Evolutionary conservation across 2,797 vertebrate species (phyloP), one percentile per base, ranked within the genome.

Genomic region (Thaleichthys pacificus): DNA sequence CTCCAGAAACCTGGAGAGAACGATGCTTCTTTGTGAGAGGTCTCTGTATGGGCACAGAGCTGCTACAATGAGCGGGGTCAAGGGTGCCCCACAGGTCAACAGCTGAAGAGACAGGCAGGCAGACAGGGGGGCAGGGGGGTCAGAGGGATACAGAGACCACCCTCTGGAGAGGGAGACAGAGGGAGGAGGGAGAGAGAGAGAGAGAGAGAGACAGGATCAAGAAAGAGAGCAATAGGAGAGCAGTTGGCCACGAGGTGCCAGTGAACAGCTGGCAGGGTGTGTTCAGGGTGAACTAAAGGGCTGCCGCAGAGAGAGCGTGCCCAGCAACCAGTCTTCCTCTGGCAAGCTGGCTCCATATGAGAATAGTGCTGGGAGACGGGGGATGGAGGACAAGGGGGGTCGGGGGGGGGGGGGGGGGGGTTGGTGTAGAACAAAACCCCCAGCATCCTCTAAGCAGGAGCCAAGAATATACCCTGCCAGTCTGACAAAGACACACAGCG

Each of bases 71-170:
- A 5, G 0, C 5, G 12, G 73, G 90, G 92, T 86, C 91, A 90
- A 70, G 77, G 84, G 84, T 89, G 38, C 88, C 84, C 80, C 7
- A 80, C 77, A 92, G 91, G 92, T 92, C 90, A 89, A 88, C 92
- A 92, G 90, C 90, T 92, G 91, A 87, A 79, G 82, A 87, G 81
- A 12, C 28, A 32, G 51, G 15, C 26, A 30, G 66, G 6, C 28
- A n/a, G 60, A 24, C 28, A 19, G 1, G 19, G n/a, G 69, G 56
- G 69, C 26, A 51, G 9, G 1, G 68, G 54, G 61, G 54, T 38
- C 38, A 61, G 58, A 22, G 57, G 35, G 65, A 56, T 30, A 19
- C 51, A 61, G 35, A 47, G 6, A 64, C 15, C 21, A 8, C 9
- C n/a, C 15, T 68, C 72, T 26, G 21, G 4, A 21, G 54, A 56